Percentiles rank a stretch among this genome's conserved stretches.
Conservation (phyloP, 2,888 invertebrate species). For the Palloptera scutellata region DNA sequence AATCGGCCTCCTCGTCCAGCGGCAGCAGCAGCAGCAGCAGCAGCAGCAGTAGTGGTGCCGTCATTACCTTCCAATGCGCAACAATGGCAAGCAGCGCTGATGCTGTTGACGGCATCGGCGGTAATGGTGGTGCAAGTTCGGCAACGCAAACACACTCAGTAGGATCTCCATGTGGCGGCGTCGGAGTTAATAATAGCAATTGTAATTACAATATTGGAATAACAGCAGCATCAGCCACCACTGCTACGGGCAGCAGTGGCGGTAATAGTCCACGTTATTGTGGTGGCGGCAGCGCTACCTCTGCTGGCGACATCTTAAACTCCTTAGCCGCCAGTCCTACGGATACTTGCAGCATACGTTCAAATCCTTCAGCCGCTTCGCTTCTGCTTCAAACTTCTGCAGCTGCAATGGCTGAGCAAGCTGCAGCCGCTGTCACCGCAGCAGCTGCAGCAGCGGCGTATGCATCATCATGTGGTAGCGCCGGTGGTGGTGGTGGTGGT, state of each 20-base stretch:
- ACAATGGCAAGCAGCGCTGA: conserved; percentile 15
- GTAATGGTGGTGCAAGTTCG: conserved; percentile 20
- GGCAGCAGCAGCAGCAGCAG: conserved; percentile 50
- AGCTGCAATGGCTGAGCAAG: conserved; percentile 51
- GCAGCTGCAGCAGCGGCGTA: conserved; percentile 54
- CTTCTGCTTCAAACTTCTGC: conserved; percentile 53
- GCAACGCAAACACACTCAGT: conserved; percentile 20
- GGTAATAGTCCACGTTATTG: conserved; percentile 45
- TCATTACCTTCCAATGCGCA: conserved; percentile 59
- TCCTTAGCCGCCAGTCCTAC: conserved; percentile 62
- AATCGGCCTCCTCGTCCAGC: conserved; percentile 56
- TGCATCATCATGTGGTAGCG: conserved; percentile 29
- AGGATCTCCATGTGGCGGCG: conserved; percentile 43
- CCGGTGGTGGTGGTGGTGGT: conserved; percentile 19
- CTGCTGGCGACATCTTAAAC: conserved; percentile 51
- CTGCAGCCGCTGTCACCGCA: conserved; percentile 53
- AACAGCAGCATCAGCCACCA: conserved; percentile 29
- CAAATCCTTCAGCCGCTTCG: conserved; percentile 62
- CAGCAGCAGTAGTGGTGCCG: conserved; percentile 58
- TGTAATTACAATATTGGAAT: conserved; percentile 34
- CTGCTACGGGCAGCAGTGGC: conserved; percentile 38
- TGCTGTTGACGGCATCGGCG: conserved; percentile 25
- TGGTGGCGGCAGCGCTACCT: conserved; percentile 34
- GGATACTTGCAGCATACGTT: conserved; percentile 60
- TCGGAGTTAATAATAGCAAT: conserved; percentile 16